phyloP scores from a whole-genome alignment of 2,113 vertebrate genomes.

The Plectropomus leopardus region DNA sequence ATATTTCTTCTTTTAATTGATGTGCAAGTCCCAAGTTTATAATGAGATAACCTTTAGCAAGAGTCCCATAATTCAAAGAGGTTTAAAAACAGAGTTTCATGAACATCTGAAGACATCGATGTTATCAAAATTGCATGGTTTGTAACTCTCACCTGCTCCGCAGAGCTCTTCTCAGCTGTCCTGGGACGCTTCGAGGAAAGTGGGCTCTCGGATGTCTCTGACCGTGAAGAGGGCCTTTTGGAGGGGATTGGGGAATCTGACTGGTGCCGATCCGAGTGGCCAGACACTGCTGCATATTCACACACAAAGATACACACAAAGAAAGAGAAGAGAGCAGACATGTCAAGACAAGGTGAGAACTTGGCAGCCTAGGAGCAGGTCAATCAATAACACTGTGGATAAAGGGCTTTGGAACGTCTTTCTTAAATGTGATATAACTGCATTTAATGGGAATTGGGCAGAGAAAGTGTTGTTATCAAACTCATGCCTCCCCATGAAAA shows the following conservation, averaged over 20 bases:
- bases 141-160: constrained; percentile 91
- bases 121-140: constrained; percentile 17
- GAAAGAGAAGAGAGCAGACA: constrained; percentile 55
- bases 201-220: constrained; percentile 89
- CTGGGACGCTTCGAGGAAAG: constrained; percentile 92
- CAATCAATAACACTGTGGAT: constrained; percentile 74
- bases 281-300: constrained; percentile 82
- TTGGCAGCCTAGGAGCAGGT: constrained; percentile 61
- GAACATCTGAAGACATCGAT: constrained; percentile 46
- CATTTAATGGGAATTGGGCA: constrained; percentile 65
- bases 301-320: constrained; percentile 60
- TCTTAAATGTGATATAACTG: constrained; percentile 71
- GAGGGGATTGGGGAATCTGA: constrained; percentile 89
- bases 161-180: constrained; percentile 91
- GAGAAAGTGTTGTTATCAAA: constrained; percentile 51
- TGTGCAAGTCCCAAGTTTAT: constrained; percentile 58
- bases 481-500: constrained; percentile 36
- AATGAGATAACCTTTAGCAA: constrained; percentile 72
- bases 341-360: constrained; percentile 66
- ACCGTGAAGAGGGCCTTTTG: constrained; percentile 89
- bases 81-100: constrained; percentile 24
- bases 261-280: constrained; percentile 91
- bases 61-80: constrained; percentile 61
- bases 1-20: constrained; percentile 64
- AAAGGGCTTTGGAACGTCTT: constrained; percentile 68